phyloP scores from a whole-genome alignment of 1,140 invertebrate species.

The Temnothorax longispinosus region DNA sequence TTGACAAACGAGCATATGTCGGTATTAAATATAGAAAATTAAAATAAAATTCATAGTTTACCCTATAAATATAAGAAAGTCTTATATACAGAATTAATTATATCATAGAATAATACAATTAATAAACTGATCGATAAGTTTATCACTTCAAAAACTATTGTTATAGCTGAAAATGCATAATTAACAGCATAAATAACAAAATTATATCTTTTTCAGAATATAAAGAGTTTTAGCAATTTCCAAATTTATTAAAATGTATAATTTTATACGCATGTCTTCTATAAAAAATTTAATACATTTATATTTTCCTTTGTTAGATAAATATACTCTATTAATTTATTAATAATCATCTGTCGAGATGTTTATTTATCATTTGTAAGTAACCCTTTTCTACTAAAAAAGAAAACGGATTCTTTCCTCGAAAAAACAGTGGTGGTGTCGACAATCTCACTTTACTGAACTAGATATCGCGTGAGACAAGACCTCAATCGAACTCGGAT shows the following conservation, averaged over 20 bases:
- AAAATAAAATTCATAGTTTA: constrained; percentile 15
- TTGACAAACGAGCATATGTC: not conserved
- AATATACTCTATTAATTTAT: not conserved
- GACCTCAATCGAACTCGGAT: not conserved
- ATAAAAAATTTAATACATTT: not conserved
- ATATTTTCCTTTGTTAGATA: not conserved
- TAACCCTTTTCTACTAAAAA: not conserved
- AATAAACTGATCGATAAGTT: not conserved
- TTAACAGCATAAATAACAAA: not conserved
- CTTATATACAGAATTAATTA: not conserved
- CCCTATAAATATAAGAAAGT: not conserved
- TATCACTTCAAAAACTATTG: not conserved
- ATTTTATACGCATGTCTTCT: not conserved
- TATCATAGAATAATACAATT: not conserved
- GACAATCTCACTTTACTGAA: not conserved
- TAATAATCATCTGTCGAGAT: not conserved
- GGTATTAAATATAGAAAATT: not conserved
- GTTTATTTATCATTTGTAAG: not conserved
- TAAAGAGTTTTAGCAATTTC: not conserved
- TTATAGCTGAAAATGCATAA: not conserved
- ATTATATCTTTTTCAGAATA: not conserved
- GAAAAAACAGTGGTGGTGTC: not conserved
- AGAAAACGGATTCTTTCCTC: not conserved
- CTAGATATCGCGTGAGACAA: not conserved
- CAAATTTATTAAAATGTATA: not conserved